Base-by-base conservation (phyloP, 1,140 invertebrate species). In the Pseudomyrmex sp. region DNA sequence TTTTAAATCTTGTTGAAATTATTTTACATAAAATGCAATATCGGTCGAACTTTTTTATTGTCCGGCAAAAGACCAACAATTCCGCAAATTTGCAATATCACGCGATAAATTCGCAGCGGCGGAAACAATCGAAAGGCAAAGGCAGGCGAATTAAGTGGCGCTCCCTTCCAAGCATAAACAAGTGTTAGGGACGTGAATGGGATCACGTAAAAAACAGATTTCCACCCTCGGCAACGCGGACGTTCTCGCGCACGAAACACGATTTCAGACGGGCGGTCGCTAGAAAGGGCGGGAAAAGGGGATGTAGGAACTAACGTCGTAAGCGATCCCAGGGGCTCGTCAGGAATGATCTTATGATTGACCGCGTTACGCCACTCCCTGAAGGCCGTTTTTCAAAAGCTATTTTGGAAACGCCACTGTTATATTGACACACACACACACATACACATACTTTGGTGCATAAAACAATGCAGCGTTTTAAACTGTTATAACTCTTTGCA, bases 281-380 rank as follows among this genome's bases (percentile, higher is more conserved):
- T 84, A 83, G 84, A 83, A 66, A 48, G 83, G 89, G 91, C 87
- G 90, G 86, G 84, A 68, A 82, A 85, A 85, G 86, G 84, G 84
- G 70, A 75, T 80, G 76, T 88, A 76, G 87, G 74, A 87, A 58
- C 87, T 89, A 89, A 85, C 87, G 73, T 76, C 84, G 86, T 93
- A 93, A 94, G 91, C 89, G 93, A 91, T 93, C 93, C 92, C 92
- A 72, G 65, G 93, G 90, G 93, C 91, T 88, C 82, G 79, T 59
- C 79, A 83, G 85, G 85, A 94, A 94, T 90, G 93, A 94, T 94
- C 92, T 94, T 94, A 94, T 94, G 93, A 94, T 94, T 94, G 93
- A 94, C 93, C 93, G 91, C 88, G 92, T 93, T 93, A 92, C 91
- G 77, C 87, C 90, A 91, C 77, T 92, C 93, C 93, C 93, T 61